Percentiles rank a stretch among this genome's conserved stretches.
Evolutionary conservation across 2,888 invertebrate species (phyloP).

Genomic region (Schizotus pectinicornis): DNA sequence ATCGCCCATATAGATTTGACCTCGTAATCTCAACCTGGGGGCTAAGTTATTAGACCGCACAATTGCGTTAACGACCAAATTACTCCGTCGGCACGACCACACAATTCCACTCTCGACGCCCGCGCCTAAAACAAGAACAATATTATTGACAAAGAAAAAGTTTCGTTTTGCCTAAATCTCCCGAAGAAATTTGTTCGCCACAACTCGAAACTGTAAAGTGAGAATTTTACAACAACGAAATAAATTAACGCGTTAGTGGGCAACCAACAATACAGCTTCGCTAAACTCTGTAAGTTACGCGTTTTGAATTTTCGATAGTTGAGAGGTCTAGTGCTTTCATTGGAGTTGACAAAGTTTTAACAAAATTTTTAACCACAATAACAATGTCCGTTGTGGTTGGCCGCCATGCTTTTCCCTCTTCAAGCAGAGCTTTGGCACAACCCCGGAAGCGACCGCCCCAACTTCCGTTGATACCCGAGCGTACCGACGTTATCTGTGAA

Average conservation of each 20-base stretch:
- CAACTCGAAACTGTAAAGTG: not conserved
- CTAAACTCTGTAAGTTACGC: too few species aligned
- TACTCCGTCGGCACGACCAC: conserved; percentile 14
- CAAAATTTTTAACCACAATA: too few species aligned
- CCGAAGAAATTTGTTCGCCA: too few species aligned
- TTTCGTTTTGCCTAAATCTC: too few species aligned
- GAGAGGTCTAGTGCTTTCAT: too few species aligned
- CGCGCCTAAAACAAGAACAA: not conserved
- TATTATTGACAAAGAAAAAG: not conserved
- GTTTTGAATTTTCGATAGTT: too few species aligned
- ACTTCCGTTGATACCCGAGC: conserved; percentile 27
- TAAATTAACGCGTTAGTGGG: not conserved
- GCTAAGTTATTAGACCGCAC: conserved; percentile 20
- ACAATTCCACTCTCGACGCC: too few species aligned
- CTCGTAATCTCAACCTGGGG: conserved; percentile 18
- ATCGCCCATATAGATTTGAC: conserved; percentile 19
- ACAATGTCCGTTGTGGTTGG: too few species aligned
- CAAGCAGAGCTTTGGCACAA: conserved; percentile 3
- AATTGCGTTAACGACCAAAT: conserved; percentile 29
- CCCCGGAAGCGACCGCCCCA: conserved; percentile 22
- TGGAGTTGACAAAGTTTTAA: too few species aligned
- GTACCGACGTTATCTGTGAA: conserved; percentile 11
- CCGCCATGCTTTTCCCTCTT: too few species aligned
- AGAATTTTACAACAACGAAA: not conserved
- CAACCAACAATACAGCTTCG: not conserved